Base-by-base conservation (phyloP, 2,113 vertebrate species). In the Alouatta palliata region DNA sequence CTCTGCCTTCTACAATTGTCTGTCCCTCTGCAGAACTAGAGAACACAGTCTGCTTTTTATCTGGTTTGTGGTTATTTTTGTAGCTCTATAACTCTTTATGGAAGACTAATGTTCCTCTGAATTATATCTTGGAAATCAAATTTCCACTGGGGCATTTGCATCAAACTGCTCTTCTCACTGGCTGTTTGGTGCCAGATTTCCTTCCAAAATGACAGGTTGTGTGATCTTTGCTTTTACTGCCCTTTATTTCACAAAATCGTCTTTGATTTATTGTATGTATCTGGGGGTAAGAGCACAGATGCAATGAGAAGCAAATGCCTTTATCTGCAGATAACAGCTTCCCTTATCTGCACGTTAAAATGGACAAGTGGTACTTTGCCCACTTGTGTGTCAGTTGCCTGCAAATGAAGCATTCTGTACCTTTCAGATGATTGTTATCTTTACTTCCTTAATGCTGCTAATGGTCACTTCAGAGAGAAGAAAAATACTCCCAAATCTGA, bases 341-440 rank as follows among this genome's bases (percentile, higher is more conserved):
- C 92, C 64, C 49, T 97, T 96, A 97, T 92, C 94, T 96, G 58
- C 92, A 87, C 92, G 90, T 90, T 93, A 56, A 93, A 97, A 84
- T 86, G 85, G 47, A 87, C 83, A 84, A 96, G 61, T 87, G 70
- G 30, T 96, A 30, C 45, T 97, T 95, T 95, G 84, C 70, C 79
- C 73, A 81, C 32, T 94, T 79, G 11, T 86, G 14, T 88, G 64
- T 94, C 64, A 96, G 73, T 54, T 96, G 87, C 90, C 70, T 93
- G 68, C 45, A 87, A 75, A 76, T 61, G 91, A 91, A 91, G 61
- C 56, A 49, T 89, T 96, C 47, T 94, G 45, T 86, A 91, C 43
- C 68, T 92, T 96, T 86, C 23, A 54, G 20, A 56, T 52, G 56
- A 61, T n/a, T 75, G n/a, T 61, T 70, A 52, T 54, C 19, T 86